Conservation (phyloP, 2,113 vertebrate genomes). For the Pygathrix nemaeus region DNA sequence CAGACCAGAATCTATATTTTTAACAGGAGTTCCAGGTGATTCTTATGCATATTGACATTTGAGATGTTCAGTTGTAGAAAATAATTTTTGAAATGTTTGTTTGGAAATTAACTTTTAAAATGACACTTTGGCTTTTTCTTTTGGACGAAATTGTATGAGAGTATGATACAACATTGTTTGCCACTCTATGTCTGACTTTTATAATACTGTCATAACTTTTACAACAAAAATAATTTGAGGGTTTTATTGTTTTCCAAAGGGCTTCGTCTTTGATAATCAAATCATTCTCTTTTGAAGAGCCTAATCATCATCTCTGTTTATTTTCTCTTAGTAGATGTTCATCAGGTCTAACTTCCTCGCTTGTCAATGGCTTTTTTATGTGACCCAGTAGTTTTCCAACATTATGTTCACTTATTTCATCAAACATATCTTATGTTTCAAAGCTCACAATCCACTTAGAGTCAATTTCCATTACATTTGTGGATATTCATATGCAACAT, state of each 20-base stretch:
- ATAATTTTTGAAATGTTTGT: not conserved
- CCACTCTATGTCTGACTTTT: not conserved
- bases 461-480: not conserved
- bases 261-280: not conserved
- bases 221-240: not conserved
- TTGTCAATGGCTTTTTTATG: not conserved
- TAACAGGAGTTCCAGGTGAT: not conserved
- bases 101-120: constrained; percentile 41
- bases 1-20: not conserved
- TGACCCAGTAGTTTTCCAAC: constrained; percentile 25
- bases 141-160: not conserved
- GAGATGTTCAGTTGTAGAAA: not conserved
- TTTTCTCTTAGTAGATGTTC: not conserved
- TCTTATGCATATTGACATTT: not conserved
- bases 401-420: not conserved
- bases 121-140: not conserved
- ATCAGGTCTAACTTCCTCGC: not conserved
- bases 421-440: not conserved
- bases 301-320: not conserved
- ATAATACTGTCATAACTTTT: not conserved
- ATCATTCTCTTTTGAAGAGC: constrained; percentile 29
- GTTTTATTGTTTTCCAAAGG: not conserved
- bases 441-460: not conserved
- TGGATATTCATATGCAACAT: not conserved
- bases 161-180: not conserved